Evolutionary conservation across 2,113 vertebrate species (phyloP).

Genomic region (Perognathus longimembris): DNA sequence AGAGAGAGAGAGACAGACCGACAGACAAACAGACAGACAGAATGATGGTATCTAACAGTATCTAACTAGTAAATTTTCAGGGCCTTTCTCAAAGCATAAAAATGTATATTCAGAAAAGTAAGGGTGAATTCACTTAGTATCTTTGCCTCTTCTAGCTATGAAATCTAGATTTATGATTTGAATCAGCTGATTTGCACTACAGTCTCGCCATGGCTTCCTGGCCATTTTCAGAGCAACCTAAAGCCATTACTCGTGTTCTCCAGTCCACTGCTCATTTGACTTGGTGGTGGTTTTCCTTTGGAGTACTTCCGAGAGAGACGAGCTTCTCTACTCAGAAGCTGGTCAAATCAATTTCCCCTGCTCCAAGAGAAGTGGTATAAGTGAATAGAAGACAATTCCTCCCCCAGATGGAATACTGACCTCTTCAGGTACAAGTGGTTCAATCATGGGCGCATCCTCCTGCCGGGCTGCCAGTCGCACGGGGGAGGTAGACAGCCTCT

Average conservation of each 20-base stretch:
- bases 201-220: neutral
- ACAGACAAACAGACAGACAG: neutral
- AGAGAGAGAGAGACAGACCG: too few species aligned
- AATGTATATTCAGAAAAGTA: neutral
- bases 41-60: neutral
- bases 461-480: conserved; percentile 88
- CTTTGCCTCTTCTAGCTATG: neutral
- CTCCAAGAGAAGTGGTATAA: neutral
- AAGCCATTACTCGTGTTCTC: neutral
- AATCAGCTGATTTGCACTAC: fast-evolving
- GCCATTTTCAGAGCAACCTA: neutral
- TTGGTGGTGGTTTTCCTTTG: neutral
- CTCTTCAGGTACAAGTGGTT: conserved; percentile 94
- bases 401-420: conserved; percentile 85
- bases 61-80: neutral
- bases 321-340: neutral
- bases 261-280: neutral
- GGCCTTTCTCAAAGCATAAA: neutral
- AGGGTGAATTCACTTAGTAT: neutral
- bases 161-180: neutral
- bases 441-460: conserved; percentile 94
- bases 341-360: neutral
- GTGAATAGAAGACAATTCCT: neutral
- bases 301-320: neutral
- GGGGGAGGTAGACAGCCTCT: conserved; percentile 94